Evolutionary conservation across 2,113 vertebrate genomes (phyloP).

Genomic region (Bubalus kerabau): DNA sequence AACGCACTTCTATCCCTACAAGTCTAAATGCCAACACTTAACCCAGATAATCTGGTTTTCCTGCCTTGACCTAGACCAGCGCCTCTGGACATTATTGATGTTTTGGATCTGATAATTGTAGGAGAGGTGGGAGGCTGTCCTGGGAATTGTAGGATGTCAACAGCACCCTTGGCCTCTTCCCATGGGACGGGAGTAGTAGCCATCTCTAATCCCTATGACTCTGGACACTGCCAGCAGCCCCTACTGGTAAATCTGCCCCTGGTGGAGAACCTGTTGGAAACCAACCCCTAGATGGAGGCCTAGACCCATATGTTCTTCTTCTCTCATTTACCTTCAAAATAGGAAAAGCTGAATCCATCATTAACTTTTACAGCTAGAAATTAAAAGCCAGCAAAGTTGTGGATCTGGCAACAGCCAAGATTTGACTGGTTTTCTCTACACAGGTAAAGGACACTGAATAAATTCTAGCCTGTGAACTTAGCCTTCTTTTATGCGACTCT

Average conservation of each 20-base stretch:
- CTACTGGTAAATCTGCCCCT: background rate
- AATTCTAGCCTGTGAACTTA: background rate
- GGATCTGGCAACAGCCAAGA: background rate
- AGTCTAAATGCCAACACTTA: background rate
- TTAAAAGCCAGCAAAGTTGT: background rate
- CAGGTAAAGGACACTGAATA: background rate
- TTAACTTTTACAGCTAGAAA: slow-evolving; percentile 6
- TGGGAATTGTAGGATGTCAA: background rate
- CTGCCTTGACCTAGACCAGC: background rate
- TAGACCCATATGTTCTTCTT: background rate
- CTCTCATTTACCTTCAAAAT: background rate
- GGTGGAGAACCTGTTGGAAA: background rate
- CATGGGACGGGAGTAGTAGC: background rate
- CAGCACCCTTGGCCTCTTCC: background rate
- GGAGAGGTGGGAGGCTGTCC: background rate
- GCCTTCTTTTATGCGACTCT: background rate
- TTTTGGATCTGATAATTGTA: background rate
- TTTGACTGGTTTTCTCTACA: background rate
- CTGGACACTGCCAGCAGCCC: background rate
- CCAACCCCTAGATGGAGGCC: background rate
- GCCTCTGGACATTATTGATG: background rate
- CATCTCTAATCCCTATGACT: background rate
- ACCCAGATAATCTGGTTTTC: background rate
- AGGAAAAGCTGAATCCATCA: background rate
- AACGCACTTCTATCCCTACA: background rate